Evolutionary conservation across 2,888 invertebrate species (phyloP).

Genomic region (Synanthedon tipuliformis): DNA sequence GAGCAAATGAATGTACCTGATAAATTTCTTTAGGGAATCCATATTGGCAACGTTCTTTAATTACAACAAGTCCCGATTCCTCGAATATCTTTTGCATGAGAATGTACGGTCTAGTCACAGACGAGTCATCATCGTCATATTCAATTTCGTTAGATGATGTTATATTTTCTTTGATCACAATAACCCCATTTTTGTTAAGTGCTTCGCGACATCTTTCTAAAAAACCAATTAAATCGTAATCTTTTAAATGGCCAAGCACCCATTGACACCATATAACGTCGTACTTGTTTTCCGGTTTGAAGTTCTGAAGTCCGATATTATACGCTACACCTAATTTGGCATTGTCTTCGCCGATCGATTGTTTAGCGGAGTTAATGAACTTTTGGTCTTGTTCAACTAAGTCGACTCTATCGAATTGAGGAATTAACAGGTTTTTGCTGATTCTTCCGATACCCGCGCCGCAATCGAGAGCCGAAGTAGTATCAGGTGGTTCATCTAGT

Average conservation of each 20-base stretch:
- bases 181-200: conserved; percentile 32
- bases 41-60: conserved; percentile 77
- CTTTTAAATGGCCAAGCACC: conserved; percentile 90
- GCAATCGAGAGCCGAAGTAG: conserved; percentile 85
- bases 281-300: conserved; percentile 82
- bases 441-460: conserved; percentile 98
- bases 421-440: conserved; percentile 83
- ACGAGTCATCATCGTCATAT: conserved; percentile 87
- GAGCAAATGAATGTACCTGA: conserved; percentile 88
- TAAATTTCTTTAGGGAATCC: conserved; percentile 90
- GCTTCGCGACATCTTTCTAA: conserved; percentile 72
- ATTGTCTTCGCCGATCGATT: conserved; percentile 42
- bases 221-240: conserved; percentile 83
- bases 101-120: conserved; percentile 83
- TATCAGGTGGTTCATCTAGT: conserved; percentile 64
- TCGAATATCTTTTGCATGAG: conserved; percentile 74
- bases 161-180: conserved; percentile 77
- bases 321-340: conserved; percentile 76
- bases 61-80: conserved; percentile 76
- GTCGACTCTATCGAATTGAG: conserved; percentile 86
- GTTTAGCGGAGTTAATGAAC: conserved; percentile 81
- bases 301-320: conserved; percentile 84
- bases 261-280: conserved; percentile 98
- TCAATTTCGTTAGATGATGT: conserved; percentile 73
- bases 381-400: conserved; percentile 90